phyloP scores from a whole-genome alignment of 92 coral and sea anemone genomes.

The Actinernus sp. region DNA sequence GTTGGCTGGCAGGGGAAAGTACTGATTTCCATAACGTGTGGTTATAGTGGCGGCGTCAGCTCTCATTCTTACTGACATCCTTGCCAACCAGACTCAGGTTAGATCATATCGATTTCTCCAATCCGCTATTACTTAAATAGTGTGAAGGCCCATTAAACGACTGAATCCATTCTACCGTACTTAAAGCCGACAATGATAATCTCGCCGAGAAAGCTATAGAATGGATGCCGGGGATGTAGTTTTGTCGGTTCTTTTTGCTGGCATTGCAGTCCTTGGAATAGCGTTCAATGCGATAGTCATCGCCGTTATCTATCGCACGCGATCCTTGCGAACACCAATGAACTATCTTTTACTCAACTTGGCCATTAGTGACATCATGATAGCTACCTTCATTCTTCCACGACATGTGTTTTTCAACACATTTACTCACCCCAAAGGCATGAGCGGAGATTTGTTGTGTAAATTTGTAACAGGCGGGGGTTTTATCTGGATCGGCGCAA shows the following conservation, averaged over 20 bases:
- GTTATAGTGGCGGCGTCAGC: too few relatives aligned
- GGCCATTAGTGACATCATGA: constrained; percentile 64
- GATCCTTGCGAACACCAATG: constrained; percentile 66
- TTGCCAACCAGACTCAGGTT: too few relatives aligned
- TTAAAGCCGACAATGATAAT: too few relatives aligned
- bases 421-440: constrained; percentile 55
- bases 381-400: constrained; percentile 63
- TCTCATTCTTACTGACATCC: too few relatives aligned
- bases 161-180: too few relatives aligned
- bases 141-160: too few relatives aligned
- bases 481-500: constrained; percentile 73
- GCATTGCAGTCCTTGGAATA: constrained; percentile 24
- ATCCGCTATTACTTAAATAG: too few relatives aligned
- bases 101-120: too few relatives aligned
- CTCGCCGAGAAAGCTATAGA: neutral
- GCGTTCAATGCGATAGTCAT: constrained; percentile 56
- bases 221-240: constrained; percentile 17
- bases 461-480: constrained; percentile 78
- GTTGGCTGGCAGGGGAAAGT: too few relatives aligned
- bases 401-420: constrained; percentile 61
- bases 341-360: constrained; percentile 59
- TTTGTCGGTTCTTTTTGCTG: constrained; percentile 41
- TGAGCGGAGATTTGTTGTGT: constrained; percentile 56
- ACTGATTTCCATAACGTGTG: too few relatives aligned
- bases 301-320: constrained; percentile 41